Base-by-base conservation (phyloP, 1,140 invertebrate genomes). In the Drosophila eugracilis region DNA sequence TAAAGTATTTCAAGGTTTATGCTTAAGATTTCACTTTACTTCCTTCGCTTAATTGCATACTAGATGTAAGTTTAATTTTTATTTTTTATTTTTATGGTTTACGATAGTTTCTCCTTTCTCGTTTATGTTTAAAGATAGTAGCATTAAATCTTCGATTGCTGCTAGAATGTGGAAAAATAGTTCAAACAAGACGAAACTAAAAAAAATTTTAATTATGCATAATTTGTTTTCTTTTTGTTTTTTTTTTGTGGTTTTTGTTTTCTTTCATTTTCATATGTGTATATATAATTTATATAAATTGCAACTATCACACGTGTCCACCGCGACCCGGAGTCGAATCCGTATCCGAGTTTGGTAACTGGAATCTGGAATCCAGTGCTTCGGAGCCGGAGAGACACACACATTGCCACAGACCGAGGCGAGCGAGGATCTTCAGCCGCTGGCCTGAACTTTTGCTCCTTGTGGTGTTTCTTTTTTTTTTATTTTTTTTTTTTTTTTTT, bases 241-340 rank as follows among this genome's bases (percentile, higher is more conserved):
- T 53, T 42, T 42, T 42, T 45, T 74, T 75, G 69, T 79, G 32
- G 22, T 62, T 75, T 69, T 57, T 60, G 26, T 49, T 75, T 60
- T 52, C 50, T 52, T 48, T 69, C 54, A 73, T 34, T 71, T 79
- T 69, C 60, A 86, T 75, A 78, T 78, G 45, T 72, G 62, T 88
- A 70, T 83, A 78, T 86, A 86, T 86, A 81, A 78, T 81, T 84
- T 81, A 88, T 88, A 88, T 88, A 88, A 88, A 89, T 88, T 88
- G 83, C 84, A 88, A 88, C 83, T 88, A 88, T 88, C 83, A 88
- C 83, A 88, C 83, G 83, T 88, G 78, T 72, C 78, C 78, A 50
- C 62, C 67, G 67, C 74, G 60, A 65, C 50, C 30, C 22, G 14
- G 22, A 49, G 45, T 48, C 44, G 55, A 49, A 55, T 54, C 58